Conservation (phyloP, 2,888 invertebrate species). For the Rhingia rostrata region DNA sequence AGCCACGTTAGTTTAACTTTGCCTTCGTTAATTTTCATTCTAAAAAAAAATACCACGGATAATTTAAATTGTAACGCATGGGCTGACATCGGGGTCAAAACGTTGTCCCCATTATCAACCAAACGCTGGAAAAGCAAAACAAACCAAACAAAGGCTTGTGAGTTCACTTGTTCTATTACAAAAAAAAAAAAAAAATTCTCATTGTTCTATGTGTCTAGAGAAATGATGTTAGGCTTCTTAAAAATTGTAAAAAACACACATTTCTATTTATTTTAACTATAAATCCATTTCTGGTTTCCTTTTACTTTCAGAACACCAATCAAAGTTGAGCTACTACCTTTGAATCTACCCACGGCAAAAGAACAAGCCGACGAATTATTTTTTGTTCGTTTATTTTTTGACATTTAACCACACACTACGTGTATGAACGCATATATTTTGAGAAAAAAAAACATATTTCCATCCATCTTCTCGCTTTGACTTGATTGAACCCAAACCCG, state of each 20-base stretch:
- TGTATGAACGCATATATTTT: conserved; percentile 17
- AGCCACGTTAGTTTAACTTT: conserved; percentile 30
- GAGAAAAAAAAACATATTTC: neutral
- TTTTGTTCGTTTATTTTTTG: conserved; percentile 17
- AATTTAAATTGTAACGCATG: conserved; percentile 53
- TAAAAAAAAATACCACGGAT: conserved; percentile 10
- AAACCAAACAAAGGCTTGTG: conserved; percentile 17
- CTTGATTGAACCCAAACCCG: conserved; percentile 2
- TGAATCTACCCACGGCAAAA: neutral
- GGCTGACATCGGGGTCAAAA: conserved; percentile 43
- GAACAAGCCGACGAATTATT: neutral
- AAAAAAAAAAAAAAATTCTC: neutral
- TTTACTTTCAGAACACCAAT: conserved; percentile 30
- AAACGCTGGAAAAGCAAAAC: conserved; percentile 29
- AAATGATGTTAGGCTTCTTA: neutral
- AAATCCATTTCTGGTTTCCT: neutral
- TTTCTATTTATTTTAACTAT: neutral
- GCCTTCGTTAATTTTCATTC: conserved; percentile 11
- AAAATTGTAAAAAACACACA: neutral
- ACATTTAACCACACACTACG: conserved; percentile 2
- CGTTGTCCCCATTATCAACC: conserved; percentile 31
- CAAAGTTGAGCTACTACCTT: neutral
- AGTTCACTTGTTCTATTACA: too few species aligned
- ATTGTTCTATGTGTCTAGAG: neutral
- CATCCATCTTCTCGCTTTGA: neutral